Conservation (phyloP, 2,797 vertebrate species). For the Mastacembelus armatus region DNA sequence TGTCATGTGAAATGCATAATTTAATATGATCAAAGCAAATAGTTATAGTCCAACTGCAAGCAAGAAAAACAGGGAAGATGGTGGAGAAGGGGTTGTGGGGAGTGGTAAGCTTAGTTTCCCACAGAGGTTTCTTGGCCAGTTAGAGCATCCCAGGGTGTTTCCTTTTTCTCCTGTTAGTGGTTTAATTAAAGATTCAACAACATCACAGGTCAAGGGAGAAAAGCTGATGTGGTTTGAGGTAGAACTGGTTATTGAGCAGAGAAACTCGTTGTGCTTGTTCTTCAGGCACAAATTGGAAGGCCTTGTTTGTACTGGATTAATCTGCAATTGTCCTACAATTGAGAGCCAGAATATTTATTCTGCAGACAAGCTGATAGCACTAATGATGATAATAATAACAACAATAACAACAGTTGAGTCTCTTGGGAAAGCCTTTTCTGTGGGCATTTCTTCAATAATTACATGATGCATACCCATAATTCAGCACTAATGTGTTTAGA, state of each 20-base stretch:
- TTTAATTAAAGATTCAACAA: slow-evolving; percentile 64
- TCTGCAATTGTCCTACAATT: slow-evolving; percentile 66
- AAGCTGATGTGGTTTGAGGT: slow-evolving; percentile 21
- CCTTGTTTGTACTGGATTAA: slow-evolving; percentile 75
- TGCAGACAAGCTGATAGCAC: slow-evolving; percentile 67
- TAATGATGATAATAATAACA: slow-evolving; percentile 80
- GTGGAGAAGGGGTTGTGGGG: slow-evolving; percentile 23
- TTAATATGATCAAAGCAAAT: slow-evolving; percentile 70
- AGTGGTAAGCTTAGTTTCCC: no score
- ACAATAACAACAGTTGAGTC: slow-evolving; percentile 74
- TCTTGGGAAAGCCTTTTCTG: slow-evolving; percentile 71
- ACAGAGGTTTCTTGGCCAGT: no score
- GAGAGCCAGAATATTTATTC: slow-evolving; percentile 72
- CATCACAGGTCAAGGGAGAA: slow-evolving; percentile 9
- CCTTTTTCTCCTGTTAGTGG: slow-evolving; percentile 43
- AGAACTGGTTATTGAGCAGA: slow-evolving; percentile 22
- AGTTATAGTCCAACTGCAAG: slow-evolving; percentile 23
- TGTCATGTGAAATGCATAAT: slow-evolving; percentile 46
- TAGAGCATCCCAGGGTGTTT: slow-evolving; percentile 55
- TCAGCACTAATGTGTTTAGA: slow-evolving; percentile 73
- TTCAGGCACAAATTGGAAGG: slow-evolving; percentile 51
- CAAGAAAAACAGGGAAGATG: slow-evolving; percentile 23
- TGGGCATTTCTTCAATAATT: slow-evolving; percentile 77
- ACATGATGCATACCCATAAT: slow-evolving; percentile 76
- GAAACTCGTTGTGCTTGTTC: slow-evolving; percentile 51